These are phyloP conservation scores for Stramonita haemastoma DNA, from an alignment of 2,888 invertebrate genomes.

Conservation along the genomic window DNA sequence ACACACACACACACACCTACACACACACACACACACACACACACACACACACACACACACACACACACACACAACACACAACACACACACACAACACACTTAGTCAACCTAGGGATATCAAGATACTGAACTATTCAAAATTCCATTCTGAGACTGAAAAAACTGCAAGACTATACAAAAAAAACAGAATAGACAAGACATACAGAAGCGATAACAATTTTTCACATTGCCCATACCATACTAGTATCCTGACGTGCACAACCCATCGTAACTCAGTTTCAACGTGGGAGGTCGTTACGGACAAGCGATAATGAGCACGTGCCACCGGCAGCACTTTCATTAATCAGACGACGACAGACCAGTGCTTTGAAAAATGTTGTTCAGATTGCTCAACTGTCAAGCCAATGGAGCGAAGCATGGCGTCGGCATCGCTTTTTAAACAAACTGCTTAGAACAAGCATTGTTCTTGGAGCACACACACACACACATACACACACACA, in stretches of 20 bases:
- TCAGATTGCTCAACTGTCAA: background rate
- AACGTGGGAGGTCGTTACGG: conserved; percentile 28
- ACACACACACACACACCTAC: background rate
- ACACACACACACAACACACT: background rate
- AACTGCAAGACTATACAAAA: background rate
- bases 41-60: background rate
- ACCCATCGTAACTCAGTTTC: background rate
- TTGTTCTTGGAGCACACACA: background rate
- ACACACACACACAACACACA: background rate
- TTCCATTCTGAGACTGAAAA: background rate
- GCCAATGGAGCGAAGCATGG: no score
- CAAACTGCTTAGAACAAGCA: no score
- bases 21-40: conserved; percentile 2
- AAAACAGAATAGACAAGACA: background rate
- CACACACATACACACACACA: background rate
- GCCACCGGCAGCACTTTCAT: conserved; percentile 21
- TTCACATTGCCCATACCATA: no score
- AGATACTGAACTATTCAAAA: background rate
- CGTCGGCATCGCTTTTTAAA: no score
- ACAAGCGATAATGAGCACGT: conserved; percentile 27
- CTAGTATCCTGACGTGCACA: background rate
- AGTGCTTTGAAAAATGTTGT: conserved; percentile 1
- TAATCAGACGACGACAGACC: background rate
- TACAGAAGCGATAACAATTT: no score
- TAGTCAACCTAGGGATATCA: background rate